These are phyloP conservation scores for Caenorhabditis brenneri DNA, from an alignment of 1,140 invertebrate species.

Conservation along the genomic window DNA sequence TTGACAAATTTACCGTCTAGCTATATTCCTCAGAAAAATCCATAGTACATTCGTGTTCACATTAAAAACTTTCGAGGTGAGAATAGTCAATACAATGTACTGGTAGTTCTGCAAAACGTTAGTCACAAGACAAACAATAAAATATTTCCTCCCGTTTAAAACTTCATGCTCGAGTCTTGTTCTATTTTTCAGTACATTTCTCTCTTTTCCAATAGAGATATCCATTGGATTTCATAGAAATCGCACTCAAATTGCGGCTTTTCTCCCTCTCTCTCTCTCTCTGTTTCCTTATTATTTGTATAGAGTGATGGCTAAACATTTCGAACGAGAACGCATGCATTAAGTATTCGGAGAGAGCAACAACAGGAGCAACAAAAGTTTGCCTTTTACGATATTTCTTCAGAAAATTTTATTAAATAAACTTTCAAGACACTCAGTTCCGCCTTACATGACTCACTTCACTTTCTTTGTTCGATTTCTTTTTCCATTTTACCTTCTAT, in stretches of 20 bases:
- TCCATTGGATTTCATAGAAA: not conserved
- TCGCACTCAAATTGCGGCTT: not conserved
- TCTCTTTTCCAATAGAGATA: not conserved
- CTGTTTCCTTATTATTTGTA: not conserved
- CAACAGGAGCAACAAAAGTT: not conserved
- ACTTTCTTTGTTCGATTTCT: not conserved
- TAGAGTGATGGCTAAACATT: conserved; percentile 36
- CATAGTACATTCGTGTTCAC: too few species aligned
- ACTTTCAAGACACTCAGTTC: not conserved
- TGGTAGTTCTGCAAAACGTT: conserved; percentile 2
- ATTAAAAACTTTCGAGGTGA: too few species aligned
- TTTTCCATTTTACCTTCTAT: not conserved
- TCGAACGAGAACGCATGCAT: conserved; percentile 28
- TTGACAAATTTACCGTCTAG: too few species aligned
- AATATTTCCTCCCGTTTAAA: not conserved
- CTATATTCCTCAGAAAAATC: too few species aligned
- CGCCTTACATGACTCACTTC: not conserved
- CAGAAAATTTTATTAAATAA: conserved; percentile 22
- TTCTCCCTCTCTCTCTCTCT: not conserved
- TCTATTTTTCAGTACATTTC: not conserved
- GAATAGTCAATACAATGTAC: not conserved
- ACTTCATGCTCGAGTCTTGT: not conserved
- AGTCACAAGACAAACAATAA: not conserved
- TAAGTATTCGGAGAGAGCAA: not conserved
- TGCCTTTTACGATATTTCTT: conserved; percentile 19